Percentiles rank a stretch among this genome's conserved stretches.
Conservation (phyloP, 1,140 invertebrate species). For the Eueides isabella region DNA sequence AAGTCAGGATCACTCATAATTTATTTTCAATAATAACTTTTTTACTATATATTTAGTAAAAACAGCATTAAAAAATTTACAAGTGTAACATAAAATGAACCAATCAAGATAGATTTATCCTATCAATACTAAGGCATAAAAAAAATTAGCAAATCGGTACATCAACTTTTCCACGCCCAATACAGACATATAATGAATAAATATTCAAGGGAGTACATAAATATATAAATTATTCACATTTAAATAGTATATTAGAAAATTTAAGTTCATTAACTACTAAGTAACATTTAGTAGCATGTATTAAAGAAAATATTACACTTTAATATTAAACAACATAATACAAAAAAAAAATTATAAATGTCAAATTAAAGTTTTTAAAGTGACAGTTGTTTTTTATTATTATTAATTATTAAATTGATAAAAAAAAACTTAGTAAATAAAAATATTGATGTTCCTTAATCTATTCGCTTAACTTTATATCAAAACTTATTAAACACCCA, state of each 20-base stretch:
- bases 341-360: background rate
- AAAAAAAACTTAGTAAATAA: background rate
- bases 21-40: too few species aligned
- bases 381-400: background rate
- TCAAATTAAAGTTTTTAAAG: background rate
- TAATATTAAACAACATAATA: background rate
- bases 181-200: background rate
- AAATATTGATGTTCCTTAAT: background rate
- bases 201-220: background rate
- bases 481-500: background rate
- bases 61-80: too few species aligned
- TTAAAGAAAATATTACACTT: background rate
- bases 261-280: background rate
- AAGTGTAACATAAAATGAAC: too few species aligned
- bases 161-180: too few species aligned
- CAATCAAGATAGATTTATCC: too few species aligned
- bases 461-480: background rate
- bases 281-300: too few species aligned
- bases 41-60: too few species aligned
- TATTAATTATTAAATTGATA: too few species aligned
- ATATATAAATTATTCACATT: background rate
- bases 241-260: background rate
- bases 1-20: too few species aligned
- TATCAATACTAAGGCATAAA: too few species aligned
- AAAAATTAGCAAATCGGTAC: too few species aligned